Percentiles rank a stretch among this genome's conserved stretches.
Evolutionary conservation across 2,888 invertebrate species (phyloP).

Genomic region (Caenorhabditis sp.): DNA sequence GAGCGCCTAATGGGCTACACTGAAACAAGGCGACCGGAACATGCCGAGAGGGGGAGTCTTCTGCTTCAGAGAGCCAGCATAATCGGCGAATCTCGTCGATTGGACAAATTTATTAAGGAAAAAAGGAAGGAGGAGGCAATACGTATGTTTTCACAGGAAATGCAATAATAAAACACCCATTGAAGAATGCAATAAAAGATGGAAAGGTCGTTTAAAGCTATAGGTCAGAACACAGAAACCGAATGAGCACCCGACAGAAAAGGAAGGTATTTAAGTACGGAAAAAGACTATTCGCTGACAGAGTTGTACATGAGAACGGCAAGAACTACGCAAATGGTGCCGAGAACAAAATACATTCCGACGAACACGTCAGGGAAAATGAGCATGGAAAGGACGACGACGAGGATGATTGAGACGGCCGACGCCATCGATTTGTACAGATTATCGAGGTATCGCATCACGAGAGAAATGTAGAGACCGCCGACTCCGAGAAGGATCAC

Average conservation of each 20-base stretch:
- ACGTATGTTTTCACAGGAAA: conserved; percentile 19
- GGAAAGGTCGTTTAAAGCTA: neutral
- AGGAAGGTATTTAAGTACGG: neutral
- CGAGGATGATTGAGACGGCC: conserved; percentile 77
- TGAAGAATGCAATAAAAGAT: neutral
- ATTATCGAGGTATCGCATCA: conserved; percentile 79
- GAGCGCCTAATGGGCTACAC: conserved; percentile 26
- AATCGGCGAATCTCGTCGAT: conserved; percentile 3
- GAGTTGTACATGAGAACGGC: conserved; percentile 79
- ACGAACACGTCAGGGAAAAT: conserved; percentile 73
- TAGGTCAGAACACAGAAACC: conserved; percentile 16
- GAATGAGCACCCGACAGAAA: conserved; percentile 1
- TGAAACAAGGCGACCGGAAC: conserved; percentile 6
- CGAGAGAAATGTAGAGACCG: conserved; percentile 79
- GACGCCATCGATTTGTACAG: conserved; percentile 79
- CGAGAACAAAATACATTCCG: conserved; percentile 76
- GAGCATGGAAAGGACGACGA: conserved; percentile 72
- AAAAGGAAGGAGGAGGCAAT: neutral
- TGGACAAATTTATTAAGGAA: conserved; percentile 10
- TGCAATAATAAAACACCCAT: neutral
- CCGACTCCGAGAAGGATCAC: conserved; percentile 73
- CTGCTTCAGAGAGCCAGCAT: conserved; percentile 9
- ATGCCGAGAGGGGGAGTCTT: conserved; percentile 14
- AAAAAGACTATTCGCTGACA: conserved; percentile 69
- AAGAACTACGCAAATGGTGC: conserved; percentile 74